A percentile compares a stretch with the other conserved stretches of the same genome.
These are phyloP conservation scores for Craniophora ligustri DNA, from an alignment of 2,888 invertebrate genomes.

Conservation along the genomic window DNA sequence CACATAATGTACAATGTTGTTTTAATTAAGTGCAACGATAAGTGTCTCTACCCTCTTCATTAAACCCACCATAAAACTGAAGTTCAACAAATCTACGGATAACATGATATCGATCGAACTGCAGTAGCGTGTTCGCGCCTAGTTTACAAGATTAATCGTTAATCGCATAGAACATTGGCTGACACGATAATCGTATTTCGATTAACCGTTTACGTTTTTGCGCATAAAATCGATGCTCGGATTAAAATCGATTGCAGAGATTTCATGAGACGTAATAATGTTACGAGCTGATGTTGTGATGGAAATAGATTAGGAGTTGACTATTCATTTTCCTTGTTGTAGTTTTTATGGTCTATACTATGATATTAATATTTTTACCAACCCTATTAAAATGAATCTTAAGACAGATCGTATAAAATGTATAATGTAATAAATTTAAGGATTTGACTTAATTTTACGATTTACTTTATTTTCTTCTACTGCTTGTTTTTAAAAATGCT, in stretches of 20 bases:
- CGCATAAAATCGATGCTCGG: conserved; percentile 34
- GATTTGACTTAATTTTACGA: too few relatives aligned
- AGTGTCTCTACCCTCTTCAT: too few relatives aligned
- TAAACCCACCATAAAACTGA: neutral
- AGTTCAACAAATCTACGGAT: conserved; percentile 42
- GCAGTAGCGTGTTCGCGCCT: conserved; percentile 69
- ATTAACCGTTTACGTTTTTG: conserved; percentile 47
- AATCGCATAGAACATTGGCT: conserved; percentile 63
- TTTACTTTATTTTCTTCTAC: too few relatives aligned
- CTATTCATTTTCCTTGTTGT: conserved; percentile 19
- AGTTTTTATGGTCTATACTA: conserved; percentile 17
- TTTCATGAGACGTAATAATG: conserved; percentile 32
- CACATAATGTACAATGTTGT: neutral
- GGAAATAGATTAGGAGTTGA: conserved; percentile 16
- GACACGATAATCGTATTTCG: conserved; percentile 73
- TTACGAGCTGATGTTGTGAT: conserved; percentile 22
- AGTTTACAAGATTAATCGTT: conserved; percentile 69
- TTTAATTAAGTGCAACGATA: neutral
- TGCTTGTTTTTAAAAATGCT: too few relatives aligned
- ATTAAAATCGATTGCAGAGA: conserved; percentile 34
- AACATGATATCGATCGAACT: conserved; percentile 75
- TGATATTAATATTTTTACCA: too few relatives aligned
- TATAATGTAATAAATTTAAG: too few relatives aligned
- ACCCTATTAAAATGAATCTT: too few relatives aligned
- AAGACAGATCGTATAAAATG: too few relatives aligned